Base-by-base conservation (phyloP, 2,113 vertebrate genomes). In the Emydura subglobosa region DNA sequence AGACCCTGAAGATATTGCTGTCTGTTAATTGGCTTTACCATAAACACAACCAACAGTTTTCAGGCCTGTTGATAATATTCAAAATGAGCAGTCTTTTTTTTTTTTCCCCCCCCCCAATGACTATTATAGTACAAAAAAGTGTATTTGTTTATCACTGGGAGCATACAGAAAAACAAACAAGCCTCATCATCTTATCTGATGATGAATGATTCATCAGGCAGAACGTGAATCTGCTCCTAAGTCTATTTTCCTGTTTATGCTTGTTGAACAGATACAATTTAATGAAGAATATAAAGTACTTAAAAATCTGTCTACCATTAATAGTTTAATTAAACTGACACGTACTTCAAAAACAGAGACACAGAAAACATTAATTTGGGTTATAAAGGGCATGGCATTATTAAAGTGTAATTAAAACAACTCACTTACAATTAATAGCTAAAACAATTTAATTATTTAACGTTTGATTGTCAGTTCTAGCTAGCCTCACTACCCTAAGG, bases 321-420 rank as follows among this genome's bases (percentile, higher is more conserved):
- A 98, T 98, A 98, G 98, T 98, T 98, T 98, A 98, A 98, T 99
- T 98, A 98, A 98, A 98, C 93, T 98, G 98, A 98, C 97, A 96
- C 97, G 97, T 97, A 97, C 98, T 98, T 98, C 98, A 98, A 98
- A 99, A 98, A 96, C 94, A 97, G 96, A 97, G 97, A 27, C 91
- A 98, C 89, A 97, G 98, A 98, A 98, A 98, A 97, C 98, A 98
- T 98, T 98, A 94, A 98, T 98, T 98, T 98, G 97, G 96, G 98
- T 97, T 98, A 98, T 97, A 98, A 98, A 98, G 98, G 98, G 97
- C 98, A 98, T 97, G 98, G 95, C 98, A 98, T 98, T 98, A 98
- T 99, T 98, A 98, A 98, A 98, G 96, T 97, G 96, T 97, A 98
- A 98, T 98, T 98, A 98, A 98, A 98, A 92, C 97, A 98, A 97